Conservation (phyloP, 2,888 invertebrate genomes). For the Phaonia tiefii region DNA sequence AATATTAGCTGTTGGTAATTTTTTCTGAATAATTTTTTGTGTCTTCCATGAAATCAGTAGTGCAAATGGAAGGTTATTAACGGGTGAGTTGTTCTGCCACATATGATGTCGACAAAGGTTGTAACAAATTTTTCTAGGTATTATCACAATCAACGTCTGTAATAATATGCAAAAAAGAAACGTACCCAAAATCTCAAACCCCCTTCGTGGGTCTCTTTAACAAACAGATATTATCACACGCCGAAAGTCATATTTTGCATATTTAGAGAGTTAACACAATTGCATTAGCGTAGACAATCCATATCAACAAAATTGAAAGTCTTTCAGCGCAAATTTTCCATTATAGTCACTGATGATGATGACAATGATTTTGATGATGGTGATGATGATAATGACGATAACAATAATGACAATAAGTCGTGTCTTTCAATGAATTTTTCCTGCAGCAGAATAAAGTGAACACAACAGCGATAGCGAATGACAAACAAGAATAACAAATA, state of each 20-base stretch:
- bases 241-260: slow-evolving; percentile 9
- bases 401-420: background rate
- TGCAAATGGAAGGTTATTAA: too few relatives aligned
- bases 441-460: slow-evolving; percentile 8
- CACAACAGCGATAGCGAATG: slow-evolving; percentile 8
- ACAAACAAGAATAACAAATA: background rate
- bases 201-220: background rate
- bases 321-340: slow-evolving; percentile 3
- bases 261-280: background rate
- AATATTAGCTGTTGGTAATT: too few relatives aligned
- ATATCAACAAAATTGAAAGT: background rate
- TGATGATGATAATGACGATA: background rate
- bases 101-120: too few relatives aligned
- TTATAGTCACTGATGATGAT: background rate
- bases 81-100: too few relatives aligned
- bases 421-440: background rate
- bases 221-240: background rate
- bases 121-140: too few relatives aligned
- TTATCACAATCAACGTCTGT: too few relatives aligned
- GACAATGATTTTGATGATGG: background rate
- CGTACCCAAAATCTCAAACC: too few relatives aligned
- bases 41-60: too few relatives aligned
- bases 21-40: too few relatives aligned
- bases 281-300: slow-evolving; percentile 16
- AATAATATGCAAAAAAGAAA: too few relatives aligned